A percentile compares a stretch with the other conserved stretches of the same genome.
Evolutionary conservation across 2,888 invertebrate species (phyloP).

Genomic region (Pheosia gnoma): DNA sequence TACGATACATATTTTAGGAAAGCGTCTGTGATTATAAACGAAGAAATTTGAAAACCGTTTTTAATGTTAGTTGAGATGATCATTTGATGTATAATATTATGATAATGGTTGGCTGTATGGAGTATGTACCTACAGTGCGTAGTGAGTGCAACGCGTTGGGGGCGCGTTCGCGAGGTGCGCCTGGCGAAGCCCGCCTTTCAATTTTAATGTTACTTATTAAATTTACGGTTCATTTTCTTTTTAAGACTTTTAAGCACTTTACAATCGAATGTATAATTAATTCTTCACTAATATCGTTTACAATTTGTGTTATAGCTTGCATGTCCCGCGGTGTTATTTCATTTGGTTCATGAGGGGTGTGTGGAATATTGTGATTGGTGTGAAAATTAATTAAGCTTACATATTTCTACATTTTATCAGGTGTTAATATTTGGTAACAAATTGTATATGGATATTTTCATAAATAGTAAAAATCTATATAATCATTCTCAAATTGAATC

Average conservation of each 20-base stretch:
- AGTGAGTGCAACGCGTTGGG: conserved; percentile 25
- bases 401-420: conserved; percentile 66
- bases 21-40: conserved; percentile 84
- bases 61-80: conserved; percentile 69
- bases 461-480: conserved; percentile 38
- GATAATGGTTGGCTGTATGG: conserved; percentile 62
- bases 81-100: conserved; percentile 63
- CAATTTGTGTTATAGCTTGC: conserved; percentile 48
- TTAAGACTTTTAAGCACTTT: conserved; percentile 52
- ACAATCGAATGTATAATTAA: conserved; percentile 36
- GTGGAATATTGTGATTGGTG: conserved; percentile 24
- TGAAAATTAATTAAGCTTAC: conserved; percentile 50
- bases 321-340: conserved; percentile 37
- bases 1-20: conserved; percentile 81
- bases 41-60: conserved; percentile 79
- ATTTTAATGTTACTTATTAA: conserved; percentile 54
- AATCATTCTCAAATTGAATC: conserved; percentile 51
- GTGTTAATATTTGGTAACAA: conserved; percentile 64
- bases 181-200: conserved; percentile 35
- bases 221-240: conserved; percentile 49
- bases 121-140: conserved; percentile 32
- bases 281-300: conserved; percentile 40
- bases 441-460: conserved; percentile 53
- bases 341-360: conserved; percentile 37
- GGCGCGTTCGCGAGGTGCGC: conserved; percentile 33